Percentiles rank a stretch among this genome's conserved stretches.
phyloP scores from a whole-genome alignment of 2,888 invertebrate species.

The Cyrtodaria siliqua region DNA sequence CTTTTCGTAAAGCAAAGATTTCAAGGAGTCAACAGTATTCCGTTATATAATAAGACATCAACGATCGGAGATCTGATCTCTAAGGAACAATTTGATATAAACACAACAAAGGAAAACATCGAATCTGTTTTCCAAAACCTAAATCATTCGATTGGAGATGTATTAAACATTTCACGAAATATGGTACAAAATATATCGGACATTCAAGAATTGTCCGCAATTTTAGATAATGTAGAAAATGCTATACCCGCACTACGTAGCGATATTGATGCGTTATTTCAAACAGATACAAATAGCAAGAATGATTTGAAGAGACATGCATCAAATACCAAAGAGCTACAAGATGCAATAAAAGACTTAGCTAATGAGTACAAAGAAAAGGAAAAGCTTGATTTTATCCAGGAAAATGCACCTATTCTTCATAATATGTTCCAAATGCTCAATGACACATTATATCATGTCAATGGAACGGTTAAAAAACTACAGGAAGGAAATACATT shows the following conservation, averaged over 20 bases:
- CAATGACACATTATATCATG: background rate
- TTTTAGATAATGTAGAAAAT: background rate
- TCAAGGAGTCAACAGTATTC: background rate
- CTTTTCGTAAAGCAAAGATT: background rate
- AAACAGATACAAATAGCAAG: no score
- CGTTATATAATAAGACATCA: background rate
- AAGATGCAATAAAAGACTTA: no score
- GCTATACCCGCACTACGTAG: background rate
- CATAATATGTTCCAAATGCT: background rate
- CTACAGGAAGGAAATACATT: background rate
- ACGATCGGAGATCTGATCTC: background rate
- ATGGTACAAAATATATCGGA: background rate
- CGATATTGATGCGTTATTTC: background rate
- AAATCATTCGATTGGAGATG: background rate
- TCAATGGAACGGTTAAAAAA: background rate
- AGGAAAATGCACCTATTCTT: conserved; percentile 5
- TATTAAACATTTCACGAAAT: background rate
- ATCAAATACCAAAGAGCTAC: no score
- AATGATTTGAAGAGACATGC: no score
- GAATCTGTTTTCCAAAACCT: no score
- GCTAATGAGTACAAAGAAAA: background rate
- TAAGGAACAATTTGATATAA: background rate
- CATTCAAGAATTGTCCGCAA: background rate
- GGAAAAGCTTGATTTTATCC: conserved; percentile 11
- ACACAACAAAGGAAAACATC: no score